Percentiles rank a stretch among this genome's conserved stretches.
phyloP scores from a whole-genome alignment of 2,888 invertebrate genomes.

The Lumbricus terrestris region DNA sequence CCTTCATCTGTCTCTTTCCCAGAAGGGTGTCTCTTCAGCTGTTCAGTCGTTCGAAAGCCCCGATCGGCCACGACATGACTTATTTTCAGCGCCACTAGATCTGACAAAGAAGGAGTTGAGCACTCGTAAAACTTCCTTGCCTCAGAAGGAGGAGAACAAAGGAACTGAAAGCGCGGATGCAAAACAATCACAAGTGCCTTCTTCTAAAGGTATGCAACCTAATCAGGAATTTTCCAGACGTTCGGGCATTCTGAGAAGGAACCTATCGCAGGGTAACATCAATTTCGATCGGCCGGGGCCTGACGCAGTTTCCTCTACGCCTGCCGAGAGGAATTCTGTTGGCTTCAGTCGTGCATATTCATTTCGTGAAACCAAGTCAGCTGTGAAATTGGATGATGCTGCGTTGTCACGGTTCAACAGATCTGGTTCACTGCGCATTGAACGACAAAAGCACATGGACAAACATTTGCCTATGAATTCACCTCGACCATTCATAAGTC shows the following conservation, averaged over 20 bases:
- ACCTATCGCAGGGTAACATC: background rate
- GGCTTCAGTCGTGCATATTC: background rate
- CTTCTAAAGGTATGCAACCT: background rate
- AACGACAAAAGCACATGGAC: background rate
- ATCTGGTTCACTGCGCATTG: background rate
- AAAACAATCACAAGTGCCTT: background rate
- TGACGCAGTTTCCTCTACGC: background rate
- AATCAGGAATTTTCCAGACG: background rate
- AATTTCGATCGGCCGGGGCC: background rate
- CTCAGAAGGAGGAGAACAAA: background rate
- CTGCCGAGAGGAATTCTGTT: background rate
- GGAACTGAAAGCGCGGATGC: background rate
- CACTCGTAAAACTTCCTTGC: background rate
- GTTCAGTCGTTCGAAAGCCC: background rate
- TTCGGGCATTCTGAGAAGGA: background rate
- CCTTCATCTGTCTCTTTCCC: background rate
- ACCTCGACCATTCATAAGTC: background rate
- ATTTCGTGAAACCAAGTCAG: background rate
- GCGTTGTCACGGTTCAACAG: background rate
- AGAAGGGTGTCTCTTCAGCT: background rate
- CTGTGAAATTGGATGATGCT: slow-evolving; percentile 7
- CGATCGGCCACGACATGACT: background rate
- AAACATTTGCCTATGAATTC: background rate
- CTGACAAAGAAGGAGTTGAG: slow-evolving; percentile 9
- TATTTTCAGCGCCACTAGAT: background rate